Evolutionary conservation across 2,888 invertebrate species (phyloP), one percentile per base, ranked within the genome.

Genomic region (Cephalotes varians): DNA sequence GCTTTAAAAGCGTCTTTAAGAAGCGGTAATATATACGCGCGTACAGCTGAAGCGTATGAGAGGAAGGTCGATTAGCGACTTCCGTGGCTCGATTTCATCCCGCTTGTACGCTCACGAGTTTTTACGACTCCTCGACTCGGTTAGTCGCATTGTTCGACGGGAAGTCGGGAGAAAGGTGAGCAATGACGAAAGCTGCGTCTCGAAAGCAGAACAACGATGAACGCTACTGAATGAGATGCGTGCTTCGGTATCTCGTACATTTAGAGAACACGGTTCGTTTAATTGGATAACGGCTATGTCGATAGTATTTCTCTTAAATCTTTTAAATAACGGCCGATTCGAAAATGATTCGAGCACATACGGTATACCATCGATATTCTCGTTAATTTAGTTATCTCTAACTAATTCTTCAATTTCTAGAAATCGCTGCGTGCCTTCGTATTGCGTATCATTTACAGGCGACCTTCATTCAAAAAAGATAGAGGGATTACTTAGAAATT

Each of bases 51-150:
- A 64, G 51, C 37, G 54, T 40, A 37, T 25, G 28, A 44, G 77
- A 67, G 80, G 62, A 74, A 73, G 80, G 73, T 74, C 80, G 80
- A 80, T 80, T 80, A 80, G 80, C 73, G 80, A 71, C 60, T 80
- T 60, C 60, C 80, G 71, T 58, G 62, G 71, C 73, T 80, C 74
- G 73, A 73, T 80, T 73, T 80, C 74, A 80, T 80, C 60, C 80
- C 40, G 37, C 40, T 80, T 60, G 71, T 74, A 21, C 21, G 47
- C 49, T 25, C 28, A 51, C 73, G 60, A 80, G 73, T 51, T 80
- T 80, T 80, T 80, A 80, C 80, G 54, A 34, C 60, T 80, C 74
- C 40, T 44, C 49, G 80, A 72, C 73, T 64, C 40, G 60, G 71
- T 80, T 73, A 69, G 77, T 60, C 49, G 73, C 28, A 80, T 80